Evolutionary conservation across 2,113 vertebrate genomes (phyloP).

Genomic region (Sceloporus undulatus): DNA sequence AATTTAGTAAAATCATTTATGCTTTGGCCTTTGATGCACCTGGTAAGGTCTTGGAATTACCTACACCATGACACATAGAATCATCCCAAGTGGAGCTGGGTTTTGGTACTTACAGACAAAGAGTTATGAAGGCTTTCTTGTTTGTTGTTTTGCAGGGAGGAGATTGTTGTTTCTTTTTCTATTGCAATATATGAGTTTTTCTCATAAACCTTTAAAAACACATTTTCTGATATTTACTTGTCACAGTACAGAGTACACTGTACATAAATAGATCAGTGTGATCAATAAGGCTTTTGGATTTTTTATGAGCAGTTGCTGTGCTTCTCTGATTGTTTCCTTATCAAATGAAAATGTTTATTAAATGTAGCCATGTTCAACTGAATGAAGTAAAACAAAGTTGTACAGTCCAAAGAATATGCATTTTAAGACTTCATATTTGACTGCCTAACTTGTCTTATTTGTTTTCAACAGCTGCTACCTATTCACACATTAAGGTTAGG

Average conservation of each 20-base stretch:
- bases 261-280: background rate
- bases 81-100: too few relatives aligned
- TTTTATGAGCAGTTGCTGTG: too few relatives aligned
- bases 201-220: background rate
- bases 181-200: background rate
- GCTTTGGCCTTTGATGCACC: too few relatives aligned
- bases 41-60: too few relatives aligned
- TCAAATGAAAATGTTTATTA: background rate
- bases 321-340: background rate
- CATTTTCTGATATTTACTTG: background rate
- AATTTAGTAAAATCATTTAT: too few relatives aligned
- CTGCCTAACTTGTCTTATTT: background rate
- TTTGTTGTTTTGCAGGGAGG: too few relatives aligned
- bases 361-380: background rate
- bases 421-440: constrained; percentile 1
- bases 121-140: too few relatives aligned
- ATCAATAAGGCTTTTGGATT: background rate
- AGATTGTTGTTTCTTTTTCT: background rate
- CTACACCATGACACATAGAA: too few relatives aligned
- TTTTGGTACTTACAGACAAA: too few relatives aligned
- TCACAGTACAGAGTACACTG: background rate
- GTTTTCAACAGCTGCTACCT: constrained; percentile 85
- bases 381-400: background rate
- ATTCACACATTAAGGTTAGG: constrained; percentile 94
- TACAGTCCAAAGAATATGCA: background rate